Evolutionary conservation across 2,888 invertebrate species (phyloP).

Genomic region (Notodonta ziczac): DNA sequence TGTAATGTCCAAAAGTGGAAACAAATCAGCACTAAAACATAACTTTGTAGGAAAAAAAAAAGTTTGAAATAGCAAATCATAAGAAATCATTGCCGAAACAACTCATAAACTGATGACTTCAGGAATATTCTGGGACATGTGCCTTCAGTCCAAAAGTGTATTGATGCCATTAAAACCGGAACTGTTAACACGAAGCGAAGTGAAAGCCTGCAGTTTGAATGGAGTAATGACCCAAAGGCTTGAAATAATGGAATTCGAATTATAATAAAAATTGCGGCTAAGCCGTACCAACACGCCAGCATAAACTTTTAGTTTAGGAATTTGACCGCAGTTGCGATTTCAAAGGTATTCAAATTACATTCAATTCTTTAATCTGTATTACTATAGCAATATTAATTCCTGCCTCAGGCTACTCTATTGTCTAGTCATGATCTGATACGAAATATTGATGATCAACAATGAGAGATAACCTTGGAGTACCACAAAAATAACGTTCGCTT

Average conservation of each 20-base stretch:
- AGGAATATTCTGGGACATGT: too few relatives aligned
- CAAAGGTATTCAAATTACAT: not conserved
- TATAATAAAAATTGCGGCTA: not conserved
- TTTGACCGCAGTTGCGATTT: not conserved
- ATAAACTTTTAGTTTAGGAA: not conserved
- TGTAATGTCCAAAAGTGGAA: conserved; percentile 20
- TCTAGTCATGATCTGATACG: not conserved
- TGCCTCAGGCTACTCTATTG: not conserved
- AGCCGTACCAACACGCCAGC: not conserved
- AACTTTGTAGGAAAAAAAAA: not conserved
- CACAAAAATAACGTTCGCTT: conserved; percentile 4
- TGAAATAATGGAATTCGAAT: not conserved
- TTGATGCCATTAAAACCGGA: too few relatives aligned
- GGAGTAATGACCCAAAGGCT: not conserved
- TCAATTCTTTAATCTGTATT: not conserved
- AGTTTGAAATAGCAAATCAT: too few relatives aligned
- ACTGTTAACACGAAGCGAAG: too few relatives aligned
- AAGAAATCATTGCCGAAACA: too few relatives aligned
- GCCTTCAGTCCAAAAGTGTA: too few relatives aligned
- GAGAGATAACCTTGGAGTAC: conserved; percentile 3
- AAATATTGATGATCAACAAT: conserved; percentile 1
- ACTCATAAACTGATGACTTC: too few relatives aligned
- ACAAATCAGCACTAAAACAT: conserved; percentile 14
- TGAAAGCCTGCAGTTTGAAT: not conserved
- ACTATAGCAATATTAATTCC: not conserved